Base-by-base conservation (phyloP, 2,888 invertebrate species). In the Cephalotes varians region DNA sequence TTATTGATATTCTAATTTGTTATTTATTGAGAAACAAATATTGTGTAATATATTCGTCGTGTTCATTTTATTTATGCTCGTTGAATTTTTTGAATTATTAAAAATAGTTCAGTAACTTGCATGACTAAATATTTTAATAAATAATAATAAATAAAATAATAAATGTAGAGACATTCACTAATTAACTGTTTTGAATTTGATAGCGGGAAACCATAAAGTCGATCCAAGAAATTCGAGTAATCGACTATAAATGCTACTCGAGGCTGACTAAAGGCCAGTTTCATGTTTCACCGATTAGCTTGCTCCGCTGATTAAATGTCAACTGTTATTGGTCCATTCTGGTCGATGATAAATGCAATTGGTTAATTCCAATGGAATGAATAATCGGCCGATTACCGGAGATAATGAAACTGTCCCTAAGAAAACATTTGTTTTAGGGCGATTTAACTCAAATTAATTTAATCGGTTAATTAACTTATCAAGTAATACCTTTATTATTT, bases 1-100 rank as follows among this genome's bases (percentile, higher is more conserved):
- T 72, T 58, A 44, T 73, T 31, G n/a, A 28, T 56, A 72, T 56
- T 72, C 3, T 56, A n/a, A 3, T 28, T 40, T 40, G n/a, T 71
- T 40, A 18, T 58, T 73, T 44, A 44, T 31, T 56, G 28, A 56
- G 18, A 58, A 31, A 65, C 1, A 37, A 0, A 31, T 47, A 7
- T 18, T 47, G 18, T 15, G 0, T 34, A 34, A 1, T n/a, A 25
- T 37, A 37, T 64, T 47, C 2, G 7, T 40, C 4, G 25, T 28
- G 12, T 49, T n/a, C 18, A 31, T 49, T 47, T n/a, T 60, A 34
- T 49, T 60, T 60, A 18, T 1, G 12, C 7, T 40, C 25, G 0
- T 65, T 76, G 25, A 2, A 40, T 65, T 28, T 10, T 37, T 15
- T 34, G 15, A 69, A 40, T 51, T 21, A 31, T 64, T 64, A 47